Conservation (phyloP, 1,140 invertebrate species). For the Musca domestica region DNA sequence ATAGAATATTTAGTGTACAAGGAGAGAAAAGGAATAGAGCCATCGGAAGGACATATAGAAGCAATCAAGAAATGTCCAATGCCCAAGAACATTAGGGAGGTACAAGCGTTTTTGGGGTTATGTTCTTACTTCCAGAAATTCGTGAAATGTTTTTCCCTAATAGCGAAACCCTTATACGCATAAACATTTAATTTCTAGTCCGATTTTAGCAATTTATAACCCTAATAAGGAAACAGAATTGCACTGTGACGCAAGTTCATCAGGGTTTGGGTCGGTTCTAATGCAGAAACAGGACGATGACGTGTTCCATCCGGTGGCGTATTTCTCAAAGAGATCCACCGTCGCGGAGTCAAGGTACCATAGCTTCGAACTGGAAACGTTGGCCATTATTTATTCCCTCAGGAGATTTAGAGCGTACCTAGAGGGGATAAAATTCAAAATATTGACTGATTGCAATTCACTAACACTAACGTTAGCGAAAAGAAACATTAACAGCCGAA, state of each 20-base stretch:
- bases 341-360: conserved; percentile 27
- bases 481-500: neutral
- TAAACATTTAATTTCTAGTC: too few relatives aligned
- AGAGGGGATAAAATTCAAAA: neutral
- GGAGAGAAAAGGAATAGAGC: too few relatives aligned
- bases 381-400: too few relatives aligned
- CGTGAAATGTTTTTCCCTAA: conserved; percentile 22
- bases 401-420: neutral
- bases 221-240: conserved; percentile 24
- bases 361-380: too few relatives aligned
- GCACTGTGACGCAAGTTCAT: conserved; percentile 35
- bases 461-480: too few relatives aligned
- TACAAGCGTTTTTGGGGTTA: conserved; percentile 17
- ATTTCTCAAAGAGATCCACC: conserved; percentile 31
- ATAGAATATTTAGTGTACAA: neutral
- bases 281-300: conserved; percentile 28
- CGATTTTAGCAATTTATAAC: conserved; percentile 20
- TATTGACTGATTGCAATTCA: neutral
- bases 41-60: too few relatives aligned
- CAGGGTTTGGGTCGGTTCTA: conserved; percentile 36
- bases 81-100: conserved; percentile 1
- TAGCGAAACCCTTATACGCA: conserved; percentile 25
- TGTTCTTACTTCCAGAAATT: conserved; percentile 22
- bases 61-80: conserved; percentile 24
- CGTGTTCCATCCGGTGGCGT: neutral